Percentiles rank a stretch among this genome's conserved stretches.
Conservation (phyloP, 2,113 vertebrate species). For the Caranx ignobilis region DNA sequence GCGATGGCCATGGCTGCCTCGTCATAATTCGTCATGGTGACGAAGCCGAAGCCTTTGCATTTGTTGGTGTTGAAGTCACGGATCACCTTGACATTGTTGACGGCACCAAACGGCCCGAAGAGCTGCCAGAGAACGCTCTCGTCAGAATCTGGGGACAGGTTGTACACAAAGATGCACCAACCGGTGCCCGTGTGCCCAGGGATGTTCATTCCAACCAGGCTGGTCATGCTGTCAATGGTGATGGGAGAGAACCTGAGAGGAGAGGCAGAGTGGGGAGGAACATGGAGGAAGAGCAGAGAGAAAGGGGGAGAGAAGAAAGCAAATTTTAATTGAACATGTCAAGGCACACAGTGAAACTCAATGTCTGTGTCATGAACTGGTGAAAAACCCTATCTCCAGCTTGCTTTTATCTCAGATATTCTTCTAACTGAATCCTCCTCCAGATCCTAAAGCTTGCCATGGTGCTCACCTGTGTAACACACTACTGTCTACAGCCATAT, state of each 20-base stretch:
- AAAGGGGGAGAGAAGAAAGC: conserved; percentile 29
- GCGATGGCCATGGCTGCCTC: conserved; percentile 99
- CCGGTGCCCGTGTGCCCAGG: conserved; percentile 98
- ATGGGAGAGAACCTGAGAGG: conserved; percentile 96
- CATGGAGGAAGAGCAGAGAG: conserved; percentile 12
- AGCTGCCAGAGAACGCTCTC: conserved; percentile 99
- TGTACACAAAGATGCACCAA: conserved; percentile 99
- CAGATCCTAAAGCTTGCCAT: conserved; percentile 4
- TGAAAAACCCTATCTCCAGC: conserved; percentile 19
- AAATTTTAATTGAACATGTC: conserved; percentile 27
- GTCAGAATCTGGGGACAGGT: conserved; percentile 98
- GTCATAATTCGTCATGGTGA: conserved; percentile 99
- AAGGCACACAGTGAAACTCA: background rate
- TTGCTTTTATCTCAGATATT: background rate
- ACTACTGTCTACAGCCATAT: background rate
- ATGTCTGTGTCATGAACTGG: conserved; percentile 29
- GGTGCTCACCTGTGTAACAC: background rate
- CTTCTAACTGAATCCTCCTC: background rate
- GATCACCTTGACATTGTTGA: conserved; percentile 99
- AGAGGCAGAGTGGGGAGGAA: conserved; percentile 33
- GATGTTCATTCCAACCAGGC: conserved; percentile 99
- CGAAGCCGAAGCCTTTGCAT: conserved; percentile 99
- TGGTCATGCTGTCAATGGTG: conserved; percentile 99
- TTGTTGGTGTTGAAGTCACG: conserved; percentile 99
- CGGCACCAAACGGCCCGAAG: conserved; percentile 98